Evolutionary conservation across 30 jellyfish, hydroid and myxozoan species (phyloP), one percentile per base, ranked within the genome.

Genomic region (Nemopilema nomurai): DNA sequence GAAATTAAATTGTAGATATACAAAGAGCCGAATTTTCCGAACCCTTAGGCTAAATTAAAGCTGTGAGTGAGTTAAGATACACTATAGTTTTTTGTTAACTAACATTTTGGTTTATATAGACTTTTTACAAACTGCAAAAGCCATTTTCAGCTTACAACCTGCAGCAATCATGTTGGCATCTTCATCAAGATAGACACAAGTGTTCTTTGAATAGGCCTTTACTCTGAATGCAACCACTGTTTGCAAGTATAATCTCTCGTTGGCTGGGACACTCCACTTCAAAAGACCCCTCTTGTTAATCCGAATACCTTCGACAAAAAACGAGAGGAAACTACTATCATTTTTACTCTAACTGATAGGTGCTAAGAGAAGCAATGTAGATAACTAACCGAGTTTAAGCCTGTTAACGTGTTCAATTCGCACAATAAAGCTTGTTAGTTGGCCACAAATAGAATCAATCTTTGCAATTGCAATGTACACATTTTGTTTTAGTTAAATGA

Each of bases 211-310:
- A 8, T 25, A 33, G 4, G 76, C 31, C n/a, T 72, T 28, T 77
- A 16, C n/a, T 32, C 32, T 24, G 26, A 77, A 21, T 67, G 9
- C 32, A 21, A 49, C 65, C 4, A 77, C 64, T 30, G 31, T 77
- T 18, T 57, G 62, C 51, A 13, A 4, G 51, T 50, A 33, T 23
- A 13, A 22, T 32, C 32, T 28, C 1, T 27, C 22, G 18, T 1
- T 1, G 1, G 28, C 63, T 63, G 62, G 62, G 67, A 32, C 28
- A 57, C 24, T 77, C 87, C 87, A 77, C 63, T 62, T 77, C 87
- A 72, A 77, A 19, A 76, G 67, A 4, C 74, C 74, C 28, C 74
- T 33, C 76, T 77, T 77, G 68, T 77, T 77, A 28, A 33, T 52
- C 57, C 63, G 62, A 21, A 77, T 77, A 28, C 87, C 87, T 77